phyloP scores from a whole-genome alignment of 2,888 invertebrate genomes.

The Drosophila falleni region DNA sequence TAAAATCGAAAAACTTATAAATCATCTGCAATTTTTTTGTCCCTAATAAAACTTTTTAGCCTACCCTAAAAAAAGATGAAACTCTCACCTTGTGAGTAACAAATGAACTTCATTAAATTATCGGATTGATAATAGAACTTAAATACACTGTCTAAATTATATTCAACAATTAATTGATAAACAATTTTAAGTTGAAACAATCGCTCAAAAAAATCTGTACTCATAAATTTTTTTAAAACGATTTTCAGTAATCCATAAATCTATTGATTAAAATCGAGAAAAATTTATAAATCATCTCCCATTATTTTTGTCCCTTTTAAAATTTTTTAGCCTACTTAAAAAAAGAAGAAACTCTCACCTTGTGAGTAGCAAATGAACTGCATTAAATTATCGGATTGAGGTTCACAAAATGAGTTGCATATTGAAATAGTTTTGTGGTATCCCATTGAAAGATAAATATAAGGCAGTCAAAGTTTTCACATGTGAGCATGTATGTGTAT shows the following conservation, averaged over 20 bases:
- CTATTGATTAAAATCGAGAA: neutral
- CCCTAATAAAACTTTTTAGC: too few species aligned
- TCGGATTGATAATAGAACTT: constrained; percentile 16
- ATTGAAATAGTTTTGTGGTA: constrained; percentile 26
- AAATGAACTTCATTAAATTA: constrained; percentile 26
- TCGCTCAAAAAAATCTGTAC: neutral
- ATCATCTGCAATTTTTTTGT: neutral
- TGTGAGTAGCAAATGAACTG: constrained; percentile 16
- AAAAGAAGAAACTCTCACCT: constrained; percentile 3
- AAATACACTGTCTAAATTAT: neutral
- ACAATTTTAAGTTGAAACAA: neutral
- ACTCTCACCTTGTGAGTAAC: constrained; percentile 3
- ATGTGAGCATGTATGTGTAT: constrained; percentile 1
- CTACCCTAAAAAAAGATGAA: constrained; percentile 2
- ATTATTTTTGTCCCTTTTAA: too few species aligned
- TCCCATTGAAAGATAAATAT: constrained; percentile 9
- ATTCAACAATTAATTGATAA: too few species aligned
- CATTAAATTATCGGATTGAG: constrained; percentile 24
- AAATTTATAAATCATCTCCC: neutral
- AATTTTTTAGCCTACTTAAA: neutral
- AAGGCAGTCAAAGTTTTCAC: constrained; percentile 18
- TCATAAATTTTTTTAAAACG: neutral
- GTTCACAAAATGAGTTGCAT: constrained; percentile 28
- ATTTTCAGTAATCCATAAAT: neutral
- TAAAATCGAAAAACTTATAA: neutral